phyloP scores from a whole-genome alignment of 2,888 invertebrate species.

The Agrotis exclamationis region DNA sequence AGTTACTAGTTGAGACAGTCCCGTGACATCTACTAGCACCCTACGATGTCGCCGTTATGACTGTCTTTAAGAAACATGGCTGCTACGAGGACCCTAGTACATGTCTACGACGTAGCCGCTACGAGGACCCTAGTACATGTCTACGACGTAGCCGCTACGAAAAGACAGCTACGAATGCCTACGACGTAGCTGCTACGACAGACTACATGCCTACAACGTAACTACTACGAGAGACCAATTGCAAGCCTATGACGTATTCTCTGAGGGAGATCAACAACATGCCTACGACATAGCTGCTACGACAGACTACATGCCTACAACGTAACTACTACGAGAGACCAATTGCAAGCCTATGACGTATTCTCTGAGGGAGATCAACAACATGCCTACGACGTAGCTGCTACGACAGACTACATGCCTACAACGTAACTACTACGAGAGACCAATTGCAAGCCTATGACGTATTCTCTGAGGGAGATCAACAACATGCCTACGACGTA shows the following conservation, averaged over 20 bases:
- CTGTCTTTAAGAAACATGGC: not conserved
- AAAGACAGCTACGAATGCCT: not conserved
- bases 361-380: too few species aligned
- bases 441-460: too few species aligned
- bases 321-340: too few species aligned
- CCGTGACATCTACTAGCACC: too few species aligned
- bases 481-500: not conserved
- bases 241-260: too few species aligned
- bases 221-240: too few species aligned
- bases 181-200: not conserved
- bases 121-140: not conserved
- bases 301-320: conserved; percentile 1
- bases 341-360: too few species aligned
- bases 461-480: too few species aligned
- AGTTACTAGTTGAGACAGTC: too few species aligned
- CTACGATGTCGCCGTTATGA: not conserved
- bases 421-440: conserved; percentile 4
- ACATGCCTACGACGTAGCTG: not conserved
- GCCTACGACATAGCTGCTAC: not conserved
- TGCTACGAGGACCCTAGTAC: not conserved
- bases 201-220: conserved; percentile 5
- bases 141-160: not conserved
- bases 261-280: too few species aligned
- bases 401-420: not conserved
- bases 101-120: not conserved